Evolutionary conservation across 2,113 vertebrate genomes (phyloP), one percentile per base, ranked within the genome.

Genomic region (Maccullochella peelii): DNA sequence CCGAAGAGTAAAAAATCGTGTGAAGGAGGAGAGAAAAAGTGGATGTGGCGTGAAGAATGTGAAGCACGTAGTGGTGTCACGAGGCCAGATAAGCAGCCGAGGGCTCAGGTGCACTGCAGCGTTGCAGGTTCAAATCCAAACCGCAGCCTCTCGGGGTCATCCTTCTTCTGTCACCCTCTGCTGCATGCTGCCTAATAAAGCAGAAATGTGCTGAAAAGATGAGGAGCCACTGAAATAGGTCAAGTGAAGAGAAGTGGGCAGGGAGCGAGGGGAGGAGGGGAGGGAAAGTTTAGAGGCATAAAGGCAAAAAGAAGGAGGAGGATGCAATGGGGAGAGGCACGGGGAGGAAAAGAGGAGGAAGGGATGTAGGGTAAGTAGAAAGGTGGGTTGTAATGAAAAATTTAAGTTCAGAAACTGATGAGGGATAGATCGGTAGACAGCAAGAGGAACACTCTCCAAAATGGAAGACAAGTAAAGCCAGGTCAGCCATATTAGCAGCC

Each of bases 401-500:
- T 90, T 62, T 21, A 57, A 52, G 52, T 73, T 79, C 7, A 80
- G 42, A 83, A 87, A 62, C 44, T 66, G 54, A 82, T 42, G 50
- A 80, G 61, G 50, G 33, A 74, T 5, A 33, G 77, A 59, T 36
- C 50, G 38, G 67, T 33, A 23, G 9, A 58, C 33, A 85, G 21
- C 20, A 70, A 33, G 21, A 44, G 49, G 38, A 79, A 36, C 61
- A 67, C 76, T 72, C 61, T 85, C 50, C 63, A 79, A 85, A 89
- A 91, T 88, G 88, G 85, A 86, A 86, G 83, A 84, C 73, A 47
- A 47, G 75, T 81, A 73, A 73, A 88, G 85, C 74, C 87, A 84
- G 88, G 87, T 92, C 90, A 91, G 88, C 86, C 88, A 77, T 88
- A 90, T 87, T 71, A 86, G 81, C 85, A 90, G 82, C 65, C 72